phyloP scores from a whole-genome alignment of 2,113 vertebrate genomes.

The Hydrolagus affinis region DNA sequence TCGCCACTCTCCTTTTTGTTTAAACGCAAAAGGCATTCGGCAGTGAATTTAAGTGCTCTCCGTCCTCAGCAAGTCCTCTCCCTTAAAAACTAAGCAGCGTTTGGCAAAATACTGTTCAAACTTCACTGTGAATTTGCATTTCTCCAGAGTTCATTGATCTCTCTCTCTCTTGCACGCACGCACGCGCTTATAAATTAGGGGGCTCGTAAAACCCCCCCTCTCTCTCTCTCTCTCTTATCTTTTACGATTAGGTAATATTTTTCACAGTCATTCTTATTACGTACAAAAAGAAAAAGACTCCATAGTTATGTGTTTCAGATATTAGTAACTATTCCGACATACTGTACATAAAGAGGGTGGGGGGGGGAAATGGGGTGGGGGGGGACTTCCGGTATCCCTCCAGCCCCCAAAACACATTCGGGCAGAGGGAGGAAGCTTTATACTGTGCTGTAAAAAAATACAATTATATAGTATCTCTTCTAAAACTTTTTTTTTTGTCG shows the following conservation, averaged over 20 bases:
- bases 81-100: background rate
- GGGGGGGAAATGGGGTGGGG: no score
- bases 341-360: conserved; percentile 28
- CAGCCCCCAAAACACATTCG: background rate
- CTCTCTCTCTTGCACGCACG: background rate
- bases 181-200: conserved; percentile 18
- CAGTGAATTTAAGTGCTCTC: conserved; percentile 30
- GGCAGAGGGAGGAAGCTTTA: background rate
- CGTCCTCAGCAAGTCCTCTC: conserved; percentile 4
- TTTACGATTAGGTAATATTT: background rate
- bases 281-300: conserved; percentile 18
- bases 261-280: conserved; percentile 16
- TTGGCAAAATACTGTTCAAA: conserved; percentile 15
- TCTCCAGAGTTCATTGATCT: conserved; percentile 26
- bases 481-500: conserved; percentile 23
- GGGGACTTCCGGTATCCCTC: background rate
- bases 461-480: conserved; percentile 19
- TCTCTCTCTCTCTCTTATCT: conserved; percentile 5
- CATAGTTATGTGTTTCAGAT: conserved; percentile 15
- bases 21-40: conserved; percentile 24
- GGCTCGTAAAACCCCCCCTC: conserved; percentile 1
- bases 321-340: conserved; percentile 3
- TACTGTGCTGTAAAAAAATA: conserved; percentile 28
- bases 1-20: no score
- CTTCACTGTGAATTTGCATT: conserved; percentile 24